Conservation (phyloP, 2,113 vertebrate genomes). For the Phaetusa simplex region DNA sequence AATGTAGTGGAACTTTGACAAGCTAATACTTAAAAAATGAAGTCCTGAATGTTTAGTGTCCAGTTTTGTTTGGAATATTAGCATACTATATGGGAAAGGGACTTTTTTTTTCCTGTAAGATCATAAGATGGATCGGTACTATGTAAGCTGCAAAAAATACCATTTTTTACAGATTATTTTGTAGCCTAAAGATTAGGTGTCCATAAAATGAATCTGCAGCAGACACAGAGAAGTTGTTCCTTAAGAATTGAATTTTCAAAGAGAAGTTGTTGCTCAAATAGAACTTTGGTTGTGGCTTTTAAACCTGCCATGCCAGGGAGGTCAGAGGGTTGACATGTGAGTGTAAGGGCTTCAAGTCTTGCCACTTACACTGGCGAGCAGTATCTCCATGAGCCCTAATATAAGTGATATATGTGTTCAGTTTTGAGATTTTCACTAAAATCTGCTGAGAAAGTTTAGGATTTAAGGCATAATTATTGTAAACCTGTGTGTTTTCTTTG, state of each 20-base stretch:
- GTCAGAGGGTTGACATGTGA: not conserved
- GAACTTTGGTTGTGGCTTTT: not conserved
- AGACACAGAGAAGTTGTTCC: not conserved
- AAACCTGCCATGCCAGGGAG: not conserved
- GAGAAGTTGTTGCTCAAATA: not conserved
- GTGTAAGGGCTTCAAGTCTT: not conserved
- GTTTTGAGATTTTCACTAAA: not conserved
- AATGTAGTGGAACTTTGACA: not conserved
- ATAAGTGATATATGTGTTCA: not conserved
- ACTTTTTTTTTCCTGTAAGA: not conserved
- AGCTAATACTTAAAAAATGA: not conserved
- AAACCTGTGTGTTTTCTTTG: not conserved
- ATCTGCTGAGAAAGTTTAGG: not conserved
- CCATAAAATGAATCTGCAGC: not conserved
- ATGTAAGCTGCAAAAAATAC: not conserved
- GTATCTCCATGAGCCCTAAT: not conserved
- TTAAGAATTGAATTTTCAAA: not conserved
- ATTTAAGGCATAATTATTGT: not conserved
- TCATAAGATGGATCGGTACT: not conserved
- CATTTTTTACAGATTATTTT: not conserved
- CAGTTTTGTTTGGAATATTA: not conserved
- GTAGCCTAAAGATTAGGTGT: not conserved
- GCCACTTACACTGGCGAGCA: rapidly evolving
- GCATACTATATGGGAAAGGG: not conserved
- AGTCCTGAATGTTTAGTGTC: not conserved